phyloP scores from a whole-genome alignment of 2,113 vertebrate genomes.

The Sphyrna mokarran region DNA sequence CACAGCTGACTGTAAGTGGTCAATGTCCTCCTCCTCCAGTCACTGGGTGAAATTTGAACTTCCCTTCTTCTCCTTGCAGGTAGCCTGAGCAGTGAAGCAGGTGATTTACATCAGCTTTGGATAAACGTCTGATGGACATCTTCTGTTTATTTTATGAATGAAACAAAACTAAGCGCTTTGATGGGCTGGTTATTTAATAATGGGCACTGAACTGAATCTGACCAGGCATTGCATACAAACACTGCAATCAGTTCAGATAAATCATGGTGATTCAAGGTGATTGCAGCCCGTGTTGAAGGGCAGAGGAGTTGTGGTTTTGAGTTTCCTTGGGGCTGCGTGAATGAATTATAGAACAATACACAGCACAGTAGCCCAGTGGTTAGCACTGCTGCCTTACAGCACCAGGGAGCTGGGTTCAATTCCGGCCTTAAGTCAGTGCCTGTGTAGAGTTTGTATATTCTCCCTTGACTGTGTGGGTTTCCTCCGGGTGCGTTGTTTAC shows the following conservation, averaged over 20 bases:
- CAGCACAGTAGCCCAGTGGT: no score
- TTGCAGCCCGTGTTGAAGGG: neutral
- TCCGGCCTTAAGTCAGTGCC: no score
- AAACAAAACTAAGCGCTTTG: neutral
- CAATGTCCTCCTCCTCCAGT: neutral
- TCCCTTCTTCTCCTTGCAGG: neutral
- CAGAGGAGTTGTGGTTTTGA: neutral
- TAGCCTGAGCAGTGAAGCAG: neutral
- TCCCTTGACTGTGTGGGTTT: no score
- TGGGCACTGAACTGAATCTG: slow-evolving; percentile 11
- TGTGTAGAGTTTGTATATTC: no score
- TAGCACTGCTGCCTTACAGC: no score
- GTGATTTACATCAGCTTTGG: neutral
- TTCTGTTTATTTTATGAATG: slow-evolving; percentile 16
- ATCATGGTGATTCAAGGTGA: neutral
- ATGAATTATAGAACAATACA: neutral
- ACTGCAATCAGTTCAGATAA: neutral
- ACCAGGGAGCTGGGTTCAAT: no score
- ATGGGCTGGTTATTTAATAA: neutral
- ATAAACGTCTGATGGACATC: neutral
- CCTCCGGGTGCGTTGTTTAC: no score
- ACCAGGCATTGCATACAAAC: neutral
- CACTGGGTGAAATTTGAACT: neutral
- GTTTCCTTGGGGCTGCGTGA: neutral
- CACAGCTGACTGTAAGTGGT: neutral